A percentile compares a stretch with the other conserved stretches of the same genome.
phyloP scores from a whole-genome alignment of 92 coral and sea anemone genomes.

The Diadumene lineata region DNA sequence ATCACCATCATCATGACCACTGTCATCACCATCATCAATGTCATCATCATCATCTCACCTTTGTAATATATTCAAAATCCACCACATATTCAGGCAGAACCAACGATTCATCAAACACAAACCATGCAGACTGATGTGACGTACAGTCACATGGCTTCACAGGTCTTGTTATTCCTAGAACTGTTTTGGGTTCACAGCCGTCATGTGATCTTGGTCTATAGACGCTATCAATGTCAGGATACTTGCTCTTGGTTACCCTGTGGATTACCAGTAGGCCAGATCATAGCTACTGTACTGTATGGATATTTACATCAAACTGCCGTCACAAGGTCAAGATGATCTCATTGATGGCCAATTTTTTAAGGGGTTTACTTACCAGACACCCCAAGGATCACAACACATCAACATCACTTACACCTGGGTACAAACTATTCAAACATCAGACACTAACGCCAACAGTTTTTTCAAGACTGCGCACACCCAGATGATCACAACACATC shows the following conservation, averaged over 20 bases:
- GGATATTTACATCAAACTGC: too few relatives aligned
- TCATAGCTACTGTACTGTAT: too few relatives aligned
- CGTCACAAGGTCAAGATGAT: too few relatives aligned
- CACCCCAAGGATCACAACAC: too few relatives aligned
- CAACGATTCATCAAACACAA: constrained; percentile 75
- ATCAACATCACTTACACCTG: too few relatives aligned
- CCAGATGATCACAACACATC: too few relatives aligned
- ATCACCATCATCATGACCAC: neutral
- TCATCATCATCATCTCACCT: constrained; percentile 28
- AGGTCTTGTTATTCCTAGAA: constrained; percentile 37
- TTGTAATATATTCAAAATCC: constrained; percentile 84
- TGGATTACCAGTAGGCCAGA: too few relatives aligned
- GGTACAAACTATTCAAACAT: too few relatives aligned
- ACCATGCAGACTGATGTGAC: constrained; percentile 89
- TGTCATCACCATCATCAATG: neutral
- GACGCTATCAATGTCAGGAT: constrained; percentile 65
- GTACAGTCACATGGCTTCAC: constrained; percentile 79
- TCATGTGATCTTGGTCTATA: constrained; percentile 64
- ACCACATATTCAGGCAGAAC: constrained; percentile 95
- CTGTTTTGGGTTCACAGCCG: constrained; percentile 50
- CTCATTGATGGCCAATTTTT: too few relatives aligned
- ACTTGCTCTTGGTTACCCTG: constrained; percentile 61
- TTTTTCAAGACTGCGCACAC: too few relatives aligned
- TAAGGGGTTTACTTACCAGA: too few relatives aligned
- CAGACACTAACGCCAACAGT: too few relatives aligned